Base-by-base conservation (phyloP, 2,113 vertebrate genomes). In the Oryzias celebensis region DNA sequence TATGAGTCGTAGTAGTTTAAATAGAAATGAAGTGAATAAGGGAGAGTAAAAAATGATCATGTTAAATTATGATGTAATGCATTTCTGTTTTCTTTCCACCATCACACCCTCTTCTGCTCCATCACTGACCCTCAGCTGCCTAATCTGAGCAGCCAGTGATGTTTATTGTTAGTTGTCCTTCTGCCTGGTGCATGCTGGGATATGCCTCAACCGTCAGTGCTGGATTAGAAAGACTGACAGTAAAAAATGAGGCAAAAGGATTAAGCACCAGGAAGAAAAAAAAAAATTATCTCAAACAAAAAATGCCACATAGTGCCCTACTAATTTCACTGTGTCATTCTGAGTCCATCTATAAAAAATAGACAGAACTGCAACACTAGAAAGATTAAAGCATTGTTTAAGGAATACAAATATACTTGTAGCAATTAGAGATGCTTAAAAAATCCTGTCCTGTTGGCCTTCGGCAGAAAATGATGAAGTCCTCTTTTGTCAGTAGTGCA, bases 401-500 rank as follows among this genome's bases (percentile, higher is more conserved):
- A 8, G 14, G 42, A 18, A n/a, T 49, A 14, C 53, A 20, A 65
- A 74, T 24, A 53, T 31, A 46, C 14, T 17, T 42, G 44, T 70
- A 81, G 48, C 47, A 60, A 69, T 45, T 16, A 53, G 54, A 28
- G 58, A 66, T 62, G 51, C 2, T 12, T 75, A 24, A 58, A 76
- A 44, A 57, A 56, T n/a, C 36, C 52, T 75, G 60, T 67, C 51
- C 54, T 62, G 69, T 76, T 84, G 73, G 74, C 80, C 36, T 84
- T 20, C 13, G 53, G 58, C 59, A 73, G 61, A 54, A 17, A 12
- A 31, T 66, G 66, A 82, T 65, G 61, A 72, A 78, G 61, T 70
- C 59, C 78, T 64, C 68, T 74, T 71, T 57, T 79, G 65, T 86
- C 77, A 77, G 65, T 78, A 52, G 68, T 73, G 51, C 26, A 47